phyloP scores from a whole-genome alignment of 2,113 vertebrate species.

The Castor canadensis region DNA sequence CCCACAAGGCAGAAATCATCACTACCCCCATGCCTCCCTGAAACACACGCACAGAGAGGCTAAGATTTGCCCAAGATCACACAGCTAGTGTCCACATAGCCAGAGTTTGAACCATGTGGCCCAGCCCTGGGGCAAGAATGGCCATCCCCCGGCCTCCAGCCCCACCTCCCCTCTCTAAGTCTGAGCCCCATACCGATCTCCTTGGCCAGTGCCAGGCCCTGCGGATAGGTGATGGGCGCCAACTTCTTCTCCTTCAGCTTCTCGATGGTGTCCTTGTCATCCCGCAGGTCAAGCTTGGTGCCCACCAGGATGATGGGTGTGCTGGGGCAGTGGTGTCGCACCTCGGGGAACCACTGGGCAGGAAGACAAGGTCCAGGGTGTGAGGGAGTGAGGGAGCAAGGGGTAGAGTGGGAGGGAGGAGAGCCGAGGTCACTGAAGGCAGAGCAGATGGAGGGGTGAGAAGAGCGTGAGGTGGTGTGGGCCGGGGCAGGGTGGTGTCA shows the following conservation, averaged over 20 bases:
- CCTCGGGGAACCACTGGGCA: conserved; percentile 88
- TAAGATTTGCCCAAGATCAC: not conserved
- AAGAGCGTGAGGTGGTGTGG: too few species aligned
- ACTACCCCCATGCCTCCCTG: not conserved
- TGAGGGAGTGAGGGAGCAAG: too few species aligned
- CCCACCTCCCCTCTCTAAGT: too few species aligned
- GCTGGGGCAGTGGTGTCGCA: conserved; percentile 89
- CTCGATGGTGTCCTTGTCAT: conserved; percentile 91
- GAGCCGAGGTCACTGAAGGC: too few species aligned
- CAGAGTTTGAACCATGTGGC: rapidly evolving
- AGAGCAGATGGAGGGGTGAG: not conserved
- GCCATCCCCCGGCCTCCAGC: too few species aligned
- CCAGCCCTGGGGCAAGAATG: not conserved
- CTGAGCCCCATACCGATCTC: conserved; percentile 86
- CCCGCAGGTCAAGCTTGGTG: conserved; percentile 90
- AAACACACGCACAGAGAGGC: conserved; percentile 2
- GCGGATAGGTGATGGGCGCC: conserved; percentile 88
- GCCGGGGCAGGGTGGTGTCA: not conserved
- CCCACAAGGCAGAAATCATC: not conserved
- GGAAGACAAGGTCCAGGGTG: too few species aligned
- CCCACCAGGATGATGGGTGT: conserved; percentile 91
- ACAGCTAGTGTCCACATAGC: not conserved
- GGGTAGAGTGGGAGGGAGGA: not conserved
- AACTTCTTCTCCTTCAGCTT: conserved; percentile 91
- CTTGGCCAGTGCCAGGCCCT: conserved; percentile 89